Percentiles rank a stretch among this genome's conserved stretches.
phyloP scores from a whole-genome alignment of 2,888 invertebrate genomes.

The Caenorhabditis doughertyi region DNA sequence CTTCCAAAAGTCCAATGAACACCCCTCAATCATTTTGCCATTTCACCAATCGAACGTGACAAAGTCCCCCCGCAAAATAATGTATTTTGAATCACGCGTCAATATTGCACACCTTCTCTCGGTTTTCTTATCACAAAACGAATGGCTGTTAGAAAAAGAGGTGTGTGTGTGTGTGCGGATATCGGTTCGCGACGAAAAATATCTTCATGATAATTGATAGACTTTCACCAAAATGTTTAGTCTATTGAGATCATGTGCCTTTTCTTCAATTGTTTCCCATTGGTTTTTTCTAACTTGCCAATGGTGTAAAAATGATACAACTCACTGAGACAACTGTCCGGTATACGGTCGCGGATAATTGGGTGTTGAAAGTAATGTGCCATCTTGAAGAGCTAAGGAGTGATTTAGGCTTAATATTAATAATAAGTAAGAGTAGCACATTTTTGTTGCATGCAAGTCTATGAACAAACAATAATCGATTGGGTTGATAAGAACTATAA shows the following conservation, averaged over 20 bases:
- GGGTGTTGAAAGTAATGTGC: slow-evolving; percentile 26
- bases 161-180: no score
- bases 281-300: background rate
- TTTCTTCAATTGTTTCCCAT: no score
- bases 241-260: slow-evolving; percentile 5
- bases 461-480: background rate
- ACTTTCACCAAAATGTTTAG: slow-evolving; percentile 29
- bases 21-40: background rate
- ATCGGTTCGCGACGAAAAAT: slow-evolving; percentile 42
- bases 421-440: background rate
- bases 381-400: slow-evolving; percentile 40
- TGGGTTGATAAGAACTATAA: background rate
- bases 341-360: slow-evolving; percentile 48
- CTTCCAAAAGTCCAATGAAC: slow-evolving; percentile 5
- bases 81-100: slow-evolving; percentile 32
- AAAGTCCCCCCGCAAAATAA: slow-evolving; percentile 13
- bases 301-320: slow-evolving; percentile 9
- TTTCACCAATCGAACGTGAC: slow-evolving; percentile 24
- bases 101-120: slow-evolving; percentile 17
- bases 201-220: slow-evolving; percentile 49
- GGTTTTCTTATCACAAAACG: slow-evolving; percentile 8
- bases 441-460: background rate
- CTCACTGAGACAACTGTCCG: slow-evolving; percentile 55
- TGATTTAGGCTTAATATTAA: background rate
- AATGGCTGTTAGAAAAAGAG: slow-evolving; percentile 13